Conservation (phyloP, 2,888 invertebrate genomes). For the Pediacus dermestoides region DNA sequence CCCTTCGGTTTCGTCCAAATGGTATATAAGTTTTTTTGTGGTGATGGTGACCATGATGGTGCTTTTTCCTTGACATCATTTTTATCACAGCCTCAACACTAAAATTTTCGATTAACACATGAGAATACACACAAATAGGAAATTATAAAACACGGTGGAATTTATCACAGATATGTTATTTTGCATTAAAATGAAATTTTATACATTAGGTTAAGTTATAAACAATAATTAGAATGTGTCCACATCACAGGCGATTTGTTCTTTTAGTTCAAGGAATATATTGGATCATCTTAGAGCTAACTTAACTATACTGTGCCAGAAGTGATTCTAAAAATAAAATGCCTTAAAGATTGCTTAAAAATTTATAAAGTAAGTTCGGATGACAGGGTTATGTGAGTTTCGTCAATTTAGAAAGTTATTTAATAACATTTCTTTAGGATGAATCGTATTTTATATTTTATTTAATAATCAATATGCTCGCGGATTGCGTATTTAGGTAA, state of each 20-base stretch:
- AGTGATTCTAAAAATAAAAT: conserved; percentile 40
- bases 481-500: no score
- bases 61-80: conserved; percentile 34
- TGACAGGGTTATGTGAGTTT: no score
- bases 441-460: no score
- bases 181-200: no score
- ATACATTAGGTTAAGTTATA: background rate
- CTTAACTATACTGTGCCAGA: conserved; percentile 32
- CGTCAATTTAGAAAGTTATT: no score
- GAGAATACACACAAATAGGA: background rate
- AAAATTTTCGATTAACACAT: background rate
- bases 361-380: no score
- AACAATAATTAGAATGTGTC: conserved; percentile 3
- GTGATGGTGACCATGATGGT: conserved; percentile 32
- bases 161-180: conserved; percentile 7
- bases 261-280: conserved; percentile 6
- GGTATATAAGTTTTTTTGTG: conserved; percentile 40
- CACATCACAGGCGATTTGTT: conserved; percentile 8
- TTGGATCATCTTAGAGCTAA: conserved; percentile 4
- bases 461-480: no score
- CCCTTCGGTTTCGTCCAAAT: conserved; percentile 40
- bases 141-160: background rate
- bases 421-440: no score
- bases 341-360: no score
- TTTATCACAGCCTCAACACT: conserved; percentile 1